Base-by-base conservation (phyloP, 2,797 vertebrate genomes). In the Decapterus maruadsi region DNA sequence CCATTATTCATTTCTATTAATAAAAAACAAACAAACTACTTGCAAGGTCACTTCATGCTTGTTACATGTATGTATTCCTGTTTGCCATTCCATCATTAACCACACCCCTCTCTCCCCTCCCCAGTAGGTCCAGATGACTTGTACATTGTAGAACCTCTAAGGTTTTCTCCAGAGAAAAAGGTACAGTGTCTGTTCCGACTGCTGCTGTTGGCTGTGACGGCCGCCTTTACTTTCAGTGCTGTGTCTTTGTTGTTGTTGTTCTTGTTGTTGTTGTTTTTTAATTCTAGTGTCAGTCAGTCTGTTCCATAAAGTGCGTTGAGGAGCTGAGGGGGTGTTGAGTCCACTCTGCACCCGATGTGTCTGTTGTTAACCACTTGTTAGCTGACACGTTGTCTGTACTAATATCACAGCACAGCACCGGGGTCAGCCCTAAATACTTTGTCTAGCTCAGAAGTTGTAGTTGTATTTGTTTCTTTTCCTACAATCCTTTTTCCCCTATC, bases 111-210 rank as follows among this genome's bases (percentile, higher is more conserved):
- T 95, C 91, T 95, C 94, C 88, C 92, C 90, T 92, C 94, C 96
- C 61, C 92, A 99, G 98, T 96, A 93, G 96, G 97, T 93, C 95
- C 97, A 83, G 97, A 97, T 95, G 98, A 98, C 93, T 96, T 99
- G 93, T 99, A 97, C 95, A 99, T 99, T 95, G 97, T 99, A 93
- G 98, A 99, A 95, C 98, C 98, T 76, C 95, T 99, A 94, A 98
- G 96, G 94, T 99, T 99, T 95, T 97, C 98, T 90, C 98, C 98
- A 92, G 98, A 99, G 94, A 99, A 99, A 97, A 99, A 99, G 97
- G 98, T 99, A 97, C 69, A 43, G 85, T 93, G 91, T 87, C 74
- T 85, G 90, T 88, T 75, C 78, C 68, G 65, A 77, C 88, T 78
- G 83, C 82, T 88, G 77, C 86, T 90, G 87, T 91, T 89, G 93